Evolutionary conservation across 1,140 invertebrate genomes (phyloP).

Genomic region (Drosophila orena): DNA sequence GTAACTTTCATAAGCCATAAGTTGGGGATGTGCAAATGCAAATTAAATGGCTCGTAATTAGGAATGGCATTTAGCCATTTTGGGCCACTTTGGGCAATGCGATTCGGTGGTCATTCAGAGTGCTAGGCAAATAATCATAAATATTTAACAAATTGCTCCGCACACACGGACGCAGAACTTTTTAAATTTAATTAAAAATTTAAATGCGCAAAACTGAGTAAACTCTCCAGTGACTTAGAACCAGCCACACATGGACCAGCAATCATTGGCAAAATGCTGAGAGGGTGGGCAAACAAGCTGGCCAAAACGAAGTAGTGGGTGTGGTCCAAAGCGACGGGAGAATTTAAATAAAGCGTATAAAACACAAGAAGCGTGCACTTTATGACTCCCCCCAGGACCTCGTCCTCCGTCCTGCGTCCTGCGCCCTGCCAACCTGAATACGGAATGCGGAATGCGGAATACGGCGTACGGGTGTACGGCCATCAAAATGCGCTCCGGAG

Average conservation of each 20-base stretch:
- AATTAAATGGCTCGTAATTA: conserved; percentile 32
- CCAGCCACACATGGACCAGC: conserved; percentile 18
- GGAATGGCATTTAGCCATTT: conserved; percentile 38
- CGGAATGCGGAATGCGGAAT: not conserved
- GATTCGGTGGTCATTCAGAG: conserved; percentile 21
- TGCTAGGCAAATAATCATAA: conserved; percentile 41
- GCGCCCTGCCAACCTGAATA: conserved; percentile 22
- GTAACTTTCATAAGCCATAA: conserved; percentile 5
- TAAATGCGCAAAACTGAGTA: conserved; percentile 60
- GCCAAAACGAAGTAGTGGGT: conserved; percentile 9
- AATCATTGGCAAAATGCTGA: not conserved
- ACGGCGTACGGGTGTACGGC: conserved; percentile 41
- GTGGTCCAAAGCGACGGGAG: conserved; percentile 41
- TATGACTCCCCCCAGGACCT: conserved; percentile 51
- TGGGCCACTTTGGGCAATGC: conserved; percentile 6
- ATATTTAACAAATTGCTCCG: conserved; percentile 47
- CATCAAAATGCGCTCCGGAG: conserved; percentile 70
- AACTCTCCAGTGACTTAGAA: conserved; percentile 18
- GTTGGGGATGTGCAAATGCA: conserved; percentile 21
- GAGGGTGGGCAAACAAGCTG: not conserved
- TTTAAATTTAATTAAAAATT: conserved; percentile 81
- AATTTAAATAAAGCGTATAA: conserved; percentile 66
- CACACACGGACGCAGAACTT: conserved; percentile 27
- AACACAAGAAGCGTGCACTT: conserved; percentile 60
- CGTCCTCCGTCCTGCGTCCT: not conserved